Percentiles rank a stretch among this genome's conserved stretches.
Conservation (phyloP, 2,888 invertebrate genomes). For the Ophion ventricosus region DNA sequence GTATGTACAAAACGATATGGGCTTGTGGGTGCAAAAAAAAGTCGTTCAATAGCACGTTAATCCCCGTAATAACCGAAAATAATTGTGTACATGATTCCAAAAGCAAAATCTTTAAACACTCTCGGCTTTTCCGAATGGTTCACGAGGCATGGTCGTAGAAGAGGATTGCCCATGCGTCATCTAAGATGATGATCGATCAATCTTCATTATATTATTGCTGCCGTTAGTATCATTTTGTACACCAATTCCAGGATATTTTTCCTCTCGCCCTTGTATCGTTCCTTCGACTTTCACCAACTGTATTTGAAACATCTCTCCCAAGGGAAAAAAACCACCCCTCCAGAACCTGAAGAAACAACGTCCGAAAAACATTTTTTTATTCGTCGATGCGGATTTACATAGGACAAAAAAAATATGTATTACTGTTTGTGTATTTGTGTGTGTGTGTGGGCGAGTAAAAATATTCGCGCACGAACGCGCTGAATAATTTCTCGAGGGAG, state of each 20-base stretch:
- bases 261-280: neutral
- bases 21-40: neutral
- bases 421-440: neutral
- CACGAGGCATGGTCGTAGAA: slow-evolving; percentile 82
- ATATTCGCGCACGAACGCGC: slow-evolving; percentile 60
- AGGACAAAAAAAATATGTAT: neutral
- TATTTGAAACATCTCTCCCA: slow-evolving; percentile 21
- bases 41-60: slow-evolving; percentile 9
- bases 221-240: neutral
- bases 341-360: slow-evolving; percentile 70
- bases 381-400: slow-evolving; percentile 27
- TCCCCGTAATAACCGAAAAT: slow-evolving; percentile 8
- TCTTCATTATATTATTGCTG: slow-evolving; percentile 19
- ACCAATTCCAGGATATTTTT: slow-evolving; percentile 22
- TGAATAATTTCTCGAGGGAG: slow-evolving; percentile 66
- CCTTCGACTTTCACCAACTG: slow-evolving; percentile 17
- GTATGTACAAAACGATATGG: neutral
- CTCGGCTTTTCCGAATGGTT: slow-evolving; percentile 76
- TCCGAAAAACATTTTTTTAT: slow-evolving; percentile 79
- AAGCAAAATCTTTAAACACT: slow-evolving; percentile 49
- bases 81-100: slow-evolving; percentile 7
- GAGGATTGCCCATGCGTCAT: slow-evolving; percentile 62
- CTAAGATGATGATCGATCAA: slow-evolving; percentile 72
- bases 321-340: neutral
- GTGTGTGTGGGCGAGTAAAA: slow-evolving; percentile 4